Base-by-base conservation (phyloP, 2,797 vertebrate genomes). In the Aulostomus chinensis region DNA sequence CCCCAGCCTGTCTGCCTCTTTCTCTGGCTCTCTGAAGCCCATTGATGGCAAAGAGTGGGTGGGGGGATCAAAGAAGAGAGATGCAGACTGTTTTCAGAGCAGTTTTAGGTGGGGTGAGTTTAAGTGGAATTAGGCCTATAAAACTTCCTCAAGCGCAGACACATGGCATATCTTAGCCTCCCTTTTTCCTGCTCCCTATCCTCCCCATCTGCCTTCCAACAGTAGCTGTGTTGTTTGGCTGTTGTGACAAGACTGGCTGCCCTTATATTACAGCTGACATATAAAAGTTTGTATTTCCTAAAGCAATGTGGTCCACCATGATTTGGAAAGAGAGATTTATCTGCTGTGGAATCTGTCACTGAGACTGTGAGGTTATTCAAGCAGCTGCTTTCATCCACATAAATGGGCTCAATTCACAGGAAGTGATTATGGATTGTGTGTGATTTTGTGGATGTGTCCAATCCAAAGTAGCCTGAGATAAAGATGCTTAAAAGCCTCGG, bases 151-250 rank as follows among this genome's bases (percentile, higher is more conserved):
- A 33, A 45, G 45, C 62, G 48, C 53, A 63, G 68, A 78, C 56
- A 69, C 37, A 42, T 14, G 14, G 42, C 33, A 9, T 66, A 55
- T 75, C 40, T 61, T 52, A 59, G 43, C 63, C 54, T 73, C 80
- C 57, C 61, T 80, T 71, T n/a, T 79, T 73, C 59, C 63, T 78
- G 69, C 68, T 43, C 59, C 71, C 63, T 71, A 75, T 83, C 83
- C 82, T 83, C 81, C 73, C 68, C 63, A 76, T 82, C 68, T 80
- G 82, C 81, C 56, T 26, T 78, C 80, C 67, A 81, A 89, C 85
- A 86, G 78, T 84, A 67, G 64, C 30, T 58, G 56, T 82, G 83
- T 68, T 81, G 68, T 85, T 56, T 57, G 50, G 45, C 22, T 39
- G 73, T 70, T 67, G 68, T 67, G 56, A 61, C 65, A 64, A 61